Evolutionary conservation across 2,888 invertebrate species (phyloP), one percentile per base, ranked within the genome.

Genomic region (Koerneria pararmatus): DNA sequence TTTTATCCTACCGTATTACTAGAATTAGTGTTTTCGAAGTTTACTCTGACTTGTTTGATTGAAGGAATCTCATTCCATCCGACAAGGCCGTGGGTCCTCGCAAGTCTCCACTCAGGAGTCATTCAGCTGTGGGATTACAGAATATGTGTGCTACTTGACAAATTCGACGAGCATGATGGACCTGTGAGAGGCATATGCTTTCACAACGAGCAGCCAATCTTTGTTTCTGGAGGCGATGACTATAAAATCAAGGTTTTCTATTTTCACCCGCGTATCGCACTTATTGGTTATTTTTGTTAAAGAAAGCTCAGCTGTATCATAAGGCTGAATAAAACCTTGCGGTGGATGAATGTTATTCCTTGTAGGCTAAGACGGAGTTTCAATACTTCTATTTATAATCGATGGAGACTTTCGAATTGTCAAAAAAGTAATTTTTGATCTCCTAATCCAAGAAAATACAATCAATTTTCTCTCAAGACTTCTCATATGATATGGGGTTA

Each of bases 61-160:
- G 24, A 64, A 83, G 87, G 97, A 8, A 87, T 98, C 75, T 93
- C 94, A 51, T 98, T 98, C 87, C 98, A 98, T 83, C 91, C 95
- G 0, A 97, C 95, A 85, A 88, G 98, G 60, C 97, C 98, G 78
- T 98, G 98, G 98, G 91, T 98, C 80, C 87, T 98, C 72, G 90
- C 91, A 22, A 85, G 86, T 88, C 90, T 98, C 78, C 98, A 99
- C 88, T 97, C 92, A 88, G 98, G 98, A 69, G 90, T 93, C 71
- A 95, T 98, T 80, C 97, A 99, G 84, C 87, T 99, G 68, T 98
- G 97, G 97, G 98, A 99, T 85, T 99, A 97, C 86, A 92, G 98
- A 75, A 98, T 98, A 95, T 95, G 95, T 84, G 95, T 97, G 3
- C 87, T 98, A 71, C 87, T 98, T 77, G 98, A 99, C 84, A 98